Conservation (phyloP, 2,888 invertebrate genomes). For the Adela reaumurella region DNA sequence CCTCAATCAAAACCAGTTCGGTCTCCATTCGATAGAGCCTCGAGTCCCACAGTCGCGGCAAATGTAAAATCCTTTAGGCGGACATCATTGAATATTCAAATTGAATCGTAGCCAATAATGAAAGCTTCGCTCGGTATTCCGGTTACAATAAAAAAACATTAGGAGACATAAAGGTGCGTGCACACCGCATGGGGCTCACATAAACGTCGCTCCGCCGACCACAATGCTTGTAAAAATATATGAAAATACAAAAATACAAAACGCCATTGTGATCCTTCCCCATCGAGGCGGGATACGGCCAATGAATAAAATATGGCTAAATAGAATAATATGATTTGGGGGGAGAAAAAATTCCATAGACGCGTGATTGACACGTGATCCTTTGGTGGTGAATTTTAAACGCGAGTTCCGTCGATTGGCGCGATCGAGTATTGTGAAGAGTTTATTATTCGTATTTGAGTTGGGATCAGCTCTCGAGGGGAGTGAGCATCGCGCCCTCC, state of each 20-base stretch:
- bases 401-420: constrained; percentile 23
- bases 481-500: neutral
- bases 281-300: constrained; percentile 25
- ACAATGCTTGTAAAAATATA: constrained; percentile 7
- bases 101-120: neutral
- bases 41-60: neutral
- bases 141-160: neutral
- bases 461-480: constrained; percentile 28
- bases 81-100: neutral
- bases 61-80: neutral
- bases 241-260: constrained; percentile 6
- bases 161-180: neutral
- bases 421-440: constrained; percentile 23
- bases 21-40: neutral
- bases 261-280: constrained; percentile 26
- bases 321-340: constrained; percentile 46
- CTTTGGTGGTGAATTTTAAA: constrained; percentile 31
- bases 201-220: neutral
- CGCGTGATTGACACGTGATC: constrained; percentile 52
- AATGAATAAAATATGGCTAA: constrained; percentile 46
- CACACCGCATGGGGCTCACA: neutral
- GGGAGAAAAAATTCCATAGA: constrained; percentile 21
- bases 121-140: neutral
- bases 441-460: constrained; percentile 39
- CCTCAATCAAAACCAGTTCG: neutral